Percentiles rank a stretch among this genome's conserved stretches.
Conservation (phyloP, 2,113 vertebrate genomes). For the Platysternon megacephalum region DNA sequence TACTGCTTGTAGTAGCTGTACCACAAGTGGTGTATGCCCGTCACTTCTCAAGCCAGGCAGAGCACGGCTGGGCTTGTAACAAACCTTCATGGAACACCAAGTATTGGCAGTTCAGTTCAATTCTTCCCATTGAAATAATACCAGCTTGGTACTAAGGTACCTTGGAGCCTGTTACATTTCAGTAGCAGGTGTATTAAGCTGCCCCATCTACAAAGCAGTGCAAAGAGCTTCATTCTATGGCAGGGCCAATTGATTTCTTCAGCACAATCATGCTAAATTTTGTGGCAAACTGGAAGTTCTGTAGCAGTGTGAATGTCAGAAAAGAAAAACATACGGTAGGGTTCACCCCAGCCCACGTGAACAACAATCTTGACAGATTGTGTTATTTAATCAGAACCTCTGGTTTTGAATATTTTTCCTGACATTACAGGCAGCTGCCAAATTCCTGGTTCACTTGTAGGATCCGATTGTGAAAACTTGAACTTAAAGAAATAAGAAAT, state of each 20-base stretch:
- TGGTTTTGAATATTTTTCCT: conserved; percentile 30
- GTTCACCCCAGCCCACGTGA: not conserved
- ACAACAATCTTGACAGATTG: conserved; percentile 42
- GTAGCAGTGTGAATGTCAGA: not conserved
- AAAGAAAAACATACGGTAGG: not conserved
- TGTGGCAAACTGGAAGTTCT: not conserved
- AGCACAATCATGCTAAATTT: not conserved
- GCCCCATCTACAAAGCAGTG: not conserved
- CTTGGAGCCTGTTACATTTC: not conserved
- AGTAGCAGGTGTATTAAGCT: accelerated
- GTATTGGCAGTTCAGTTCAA: not conserved
- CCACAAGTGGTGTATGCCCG: not conserved
- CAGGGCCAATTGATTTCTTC: accelerated
- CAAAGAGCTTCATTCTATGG: not conserved
- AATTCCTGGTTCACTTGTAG: conserved; percentile 27
- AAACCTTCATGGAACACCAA: not conserved
- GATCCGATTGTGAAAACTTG: not conserved
- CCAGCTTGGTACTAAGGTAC: accelerated
- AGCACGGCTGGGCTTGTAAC: not conserved
- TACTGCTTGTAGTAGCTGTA: not conserved
- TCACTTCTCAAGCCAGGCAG: not conserved
- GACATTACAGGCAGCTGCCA: conserved; percentile 34
- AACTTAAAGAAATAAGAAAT: not conserved
- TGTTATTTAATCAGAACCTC: not conserved
- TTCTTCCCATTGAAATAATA: not conserved